Percentiles rank a stretch among this genome's conserved stretches.
Evolutionary conservation across 2,113 vertebrate genomes (phyloP).

Genomic region (Synchiropus splendidus): DNA sequence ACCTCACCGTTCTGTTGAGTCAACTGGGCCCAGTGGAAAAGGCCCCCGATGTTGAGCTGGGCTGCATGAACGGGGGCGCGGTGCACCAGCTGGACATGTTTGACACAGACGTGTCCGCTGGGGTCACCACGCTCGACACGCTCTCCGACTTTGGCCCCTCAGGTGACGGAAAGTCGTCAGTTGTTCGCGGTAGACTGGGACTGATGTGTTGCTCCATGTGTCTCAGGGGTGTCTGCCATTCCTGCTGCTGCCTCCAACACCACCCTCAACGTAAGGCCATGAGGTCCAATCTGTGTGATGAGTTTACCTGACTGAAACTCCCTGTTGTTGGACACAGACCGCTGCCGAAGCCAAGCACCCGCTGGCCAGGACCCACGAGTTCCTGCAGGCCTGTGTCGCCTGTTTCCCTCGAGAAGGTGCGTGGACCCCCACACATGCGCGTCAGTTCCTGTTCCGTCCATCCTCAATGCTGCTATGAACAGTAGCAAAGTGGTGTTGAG

Average conservation of each 20-base stretch:
- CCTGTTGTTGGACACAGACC: too few relatives aligned
- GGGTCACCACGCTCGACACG: constrained; percentile 28
- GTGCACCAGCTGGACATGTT: constrained; percentile 32
- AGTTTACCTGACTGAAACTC: too few relatives aligned
- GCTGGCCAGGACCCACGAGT: constrained; percentile 77
- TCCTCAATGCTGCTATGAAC: too few relatives aligned
- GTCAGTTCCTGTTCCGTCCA: neutral
- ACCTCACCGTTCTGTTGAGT: constrained; percentile 24
- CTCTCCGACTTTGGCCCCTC: constrained; percentile 45
- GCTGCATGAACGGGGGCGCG: too few relatives aligned
- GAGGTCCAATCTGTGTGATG: neutral
- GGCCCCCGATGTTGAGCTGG: too few relatives aligned
- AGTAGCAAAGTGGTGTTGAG: too few relatives aligned
- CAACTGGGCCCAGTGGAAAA: constrained; percentile 6
- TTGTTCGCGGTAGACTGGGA: neutral
- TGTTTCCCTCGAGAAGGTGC: constrained; percentile 83
- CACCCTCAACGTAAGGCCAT: constrained; percentile 36
- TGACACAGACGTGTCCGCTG: constrained; percentile 22
- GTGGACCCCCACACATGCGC: too few relatives aligned
- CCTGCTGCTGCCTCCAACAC: neutral
- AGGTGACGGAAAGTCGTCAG: constrained; percentile 32
- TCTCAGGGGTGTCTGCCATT: constrained; percentile 25
- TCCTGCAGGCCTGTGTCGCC: constrained; percentile 82
- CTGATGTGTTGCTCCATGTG: neutral
- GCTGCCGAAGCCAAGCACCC: constrained; percentile 61